Conservation (phyloP, 2,888 invertebrate species). For the Drymonia ruficornis region DNA sequence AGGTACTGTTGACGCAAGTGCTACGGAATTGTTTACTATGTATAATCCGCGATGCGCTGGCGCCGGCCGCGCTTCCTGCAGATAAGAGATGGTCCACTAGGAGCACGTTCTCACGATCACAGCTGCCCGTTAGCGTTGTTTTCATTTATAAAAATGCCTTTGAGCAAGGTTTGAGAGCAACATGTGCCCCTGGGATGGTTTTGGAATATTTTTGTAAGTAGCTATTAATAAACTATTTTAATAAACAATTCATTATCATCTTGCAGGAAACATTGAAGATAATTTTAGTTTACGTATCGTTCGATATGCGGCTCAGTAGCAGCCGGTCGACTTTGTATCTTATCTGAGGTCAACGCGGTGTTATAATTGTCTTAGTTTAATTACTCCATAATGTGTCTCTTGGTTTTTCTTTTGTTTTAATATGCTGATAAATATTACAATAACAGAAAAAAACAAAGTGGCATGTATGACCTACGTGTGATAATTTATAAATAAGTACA, state of each 20-base stretch:
- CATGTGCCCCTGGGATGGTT: slow-evolving; percentile 16
- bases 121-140: slow-evolving; percentile 22
- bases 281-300: slow-evolving; percentile 53
- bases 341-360: slow-evolving; percentile 55
- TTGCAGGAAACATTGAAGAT: slow-evolving; percentile 58
- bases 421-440: background rate
- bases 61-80: slow-evolving; percentile 74
- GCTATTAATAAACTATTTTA: slow-evolving; percentile 48
- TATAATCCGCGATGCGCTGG: slow-evolving; percentile 65
- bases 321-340: slow-evolving; percentile 55
- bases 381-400: slow-evolving; percentile 48
- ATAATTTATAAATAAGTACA: slow-evolving; percentile 22
- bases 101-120: slow-evolving; percentile 61
- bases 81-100: slow-evolving; percentile 72
- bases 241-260: slow-evolving; percentile 54
- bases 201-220: slow-evolving; percentile 28
- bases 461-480: slow-evolving; percentile 25
- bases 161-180: background rate
- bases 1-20: slow-evolving; percentile 51
- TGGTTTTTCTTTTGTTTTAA: slow-evolving; percentile 34
- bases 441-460: too few relatives aligned
- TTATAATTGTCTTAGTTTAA: slow-evolving; percentile 54
- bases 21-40: slow-evolving; percentile 56
- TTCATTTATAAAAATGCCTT: slow-evolving; percentile 2
- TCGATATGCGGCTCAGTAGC: slow-evolving; percentile 31